Evolutionary conservation across 2,888 invertebrate species (phyloP), one percentile per base, ranked within the genome.

Genomic region (Ophion costatus): DNA sequence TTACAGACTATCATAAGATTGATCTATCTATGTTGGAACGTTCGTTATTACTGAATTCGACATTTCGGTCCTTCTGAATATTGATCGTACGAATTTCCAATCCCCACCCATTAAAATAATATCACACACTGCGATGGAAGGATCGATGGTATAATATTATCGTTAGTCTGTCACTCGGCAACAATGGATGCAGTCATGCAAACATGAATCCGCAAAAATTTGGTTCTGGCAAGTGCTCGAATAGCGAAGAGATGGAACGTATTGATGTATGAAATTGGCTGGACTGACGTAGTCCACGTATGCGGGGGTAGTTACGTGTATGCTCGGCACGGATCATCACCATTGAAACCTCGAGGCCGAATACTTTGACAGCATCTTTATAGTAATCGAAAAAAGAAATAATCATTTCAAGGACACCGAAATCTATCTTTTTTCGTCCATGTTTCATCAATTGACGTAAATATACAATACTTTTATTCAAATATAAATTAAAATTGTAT

Each of bases 81-180:
- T n/a, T n/a, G n/a, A n/a, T n/a, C n/a, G n/a, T n/a, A n/a, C n/a
- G n/a, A n/a, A n/a, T n/a, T n/a, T n/a, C n/a, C n/a, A n/a, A n/a
- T n/a, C n/a, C n/a, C n/a, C n/a, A 29, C 29, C 29, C 4, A 29
- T 29, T 4, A 29, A 29, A 4, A 29, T 4, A 29, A 29, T 29
- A 29, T 29, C 29, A 29, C 29, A 29, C 29, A 4, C 2, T 0
- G 29, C 29, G 24, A 61, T 24, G 14, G 61, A 66, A 66, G 9
- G 33, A 66, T 66, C 22, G 6, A 66, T 66, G 5, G 9, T 14
- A 38, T 14, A 66, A 38, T 20, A 66, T n/a, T 38, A 7, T n/a
- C n/a, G 38, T 66, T 17, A 66, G 64, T 38, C 38, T 66, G n/a
- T 38, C 33, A 29, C 64, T 20, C 33, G 38, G n/a, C 64, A 66